Evolutionary conservation across 2,113 vertebrate species (phyloP).

Genomic region (Colistium nudipinnis): DNA sequence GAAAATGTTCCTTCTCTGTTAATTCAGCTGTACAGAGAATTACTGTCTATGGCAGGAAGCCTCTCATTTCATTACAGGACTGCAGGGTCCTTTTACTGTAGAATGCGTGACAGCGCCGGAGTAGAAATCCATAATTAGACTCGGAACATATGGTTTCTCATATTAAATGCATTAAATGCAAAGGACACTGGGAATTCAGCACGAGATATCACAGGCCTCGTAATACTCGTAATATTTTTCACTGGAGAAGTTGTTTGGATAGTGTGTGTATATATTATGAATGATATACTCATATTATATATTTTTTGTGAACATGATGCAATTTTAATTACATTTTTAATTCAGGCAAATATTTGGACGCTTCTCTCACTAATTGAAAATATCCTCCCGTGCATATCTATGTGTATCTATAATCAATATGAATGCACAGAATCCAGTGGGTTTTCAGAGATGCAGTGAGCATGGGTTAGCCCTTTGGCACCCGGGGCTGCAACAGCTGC

Average conservation of each 20-base stretch:
- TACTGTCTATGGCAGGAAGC: slow-evolving; percentile 42
- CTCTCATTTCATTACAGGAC: slow-evolving; percentile 41
- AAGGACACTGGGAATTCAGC: neutral
- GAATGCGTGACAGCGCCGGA: slow-evolving; percentile 41
- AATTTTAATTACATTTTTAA: too few relatives aligned
- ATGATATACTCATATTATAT: too few relatives aligned
- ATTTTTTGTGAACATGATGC: too few relatives aligned
- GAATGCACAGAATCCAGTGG: slow-evolving; percentile 1
- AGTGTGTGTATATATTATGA: too few relatives aligned
- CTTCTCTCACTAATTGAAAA: neutral
- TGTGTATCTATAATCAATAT: neutral
- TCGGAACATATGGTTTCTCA: slow-evolving; percentile 1
- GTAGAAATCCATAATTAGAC: slow-evolving; percentile 29
- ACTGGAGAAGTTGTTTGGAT: too few relatives aligned
- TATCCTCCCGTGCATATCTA: neutral
- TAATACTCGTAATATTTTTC: too few relatives aligned
- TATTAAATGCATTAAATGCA: slow-evolving; percentile 4
- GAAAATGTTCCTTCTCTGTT: slow-evolving; percentile 14
- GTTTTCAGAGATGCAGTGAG: slow-evolving; percentile 26
- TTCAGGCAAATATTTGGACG: neutral
- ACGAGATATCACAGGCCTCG: too few relatives aligned
- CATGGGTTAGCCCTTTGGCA: slow-evolving; percentile 62
- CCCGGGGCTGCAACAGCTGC: slow-evolving; percentile 73
- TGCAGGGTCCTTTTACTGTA: slow-evolving; percentile 31
- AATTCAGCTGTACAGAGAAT: slow-evolving; percentile 34